These are phyloP conservation scores for Miniopterus natalensis DNA, from an alignment of 2,113 vertebrate species.

Conservation along the genomic window DNA sequence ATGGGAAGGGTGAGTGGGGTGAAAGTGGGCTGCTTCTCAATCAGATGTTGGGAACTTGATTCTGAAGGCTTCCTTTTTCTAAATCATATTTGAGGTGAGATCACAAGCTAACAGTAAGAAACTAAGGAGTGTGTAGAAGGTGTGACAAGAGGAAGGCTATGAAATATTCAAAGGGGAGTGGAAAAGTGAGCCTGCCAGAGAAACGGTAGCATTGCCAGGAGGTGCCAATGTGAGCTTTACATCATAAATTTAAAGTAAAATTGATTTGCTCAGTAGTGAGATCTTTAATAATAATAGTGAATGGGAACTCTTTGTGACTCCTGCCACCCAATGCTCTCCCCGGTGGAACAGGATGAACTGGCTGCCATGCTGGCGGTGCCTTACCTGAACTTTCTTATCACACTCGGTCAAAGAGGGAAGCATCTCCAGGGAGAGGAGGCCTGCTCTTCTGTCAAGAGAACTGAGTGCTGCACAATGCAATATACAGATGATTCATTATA, in stretches of 20 bases:
- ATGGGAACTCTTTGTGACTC: neutral
- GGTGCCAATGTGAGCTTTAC: neutral
- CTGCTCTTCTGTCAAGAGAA: neutral
- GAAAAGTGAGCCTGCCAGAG: neutral
- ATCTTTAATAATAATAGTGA: neutral
- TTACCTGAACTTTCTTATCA: neutral
- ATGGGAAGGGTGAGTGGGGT: neutral
- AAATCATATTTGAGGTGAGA: neutral
- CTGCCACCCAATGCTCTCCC: rapidly evolving
- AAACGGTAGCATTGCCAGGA: neutral
- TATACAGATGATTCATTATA: neutral
- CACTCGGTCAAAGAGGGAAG: neutral
- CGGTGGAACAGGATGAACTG: too few relatives aligned
- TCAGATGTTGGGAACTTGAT: neutral
- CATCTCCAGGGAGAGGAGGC: neutral
- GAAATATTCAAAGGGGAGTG: neutral
- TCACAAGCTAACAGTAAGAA: neutral
- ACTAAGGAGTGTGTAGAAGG: neutral
- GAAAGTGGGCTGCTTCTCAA: neutral
- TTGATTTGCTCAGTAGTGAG: neutral
- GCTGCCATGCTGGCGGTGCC: too few relatives aligned
- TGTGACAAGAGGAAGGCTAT: neutral
- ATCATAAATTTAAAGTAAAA: neutral
- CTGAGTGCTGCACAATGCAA: neutral
- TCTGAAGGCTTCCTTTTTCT: neutral